These are phyloP conservation scores for Maniola jurtina DNA, from an alignment of 1,140 invertebrate genomes.

Conservation along the genomic window DNA sequence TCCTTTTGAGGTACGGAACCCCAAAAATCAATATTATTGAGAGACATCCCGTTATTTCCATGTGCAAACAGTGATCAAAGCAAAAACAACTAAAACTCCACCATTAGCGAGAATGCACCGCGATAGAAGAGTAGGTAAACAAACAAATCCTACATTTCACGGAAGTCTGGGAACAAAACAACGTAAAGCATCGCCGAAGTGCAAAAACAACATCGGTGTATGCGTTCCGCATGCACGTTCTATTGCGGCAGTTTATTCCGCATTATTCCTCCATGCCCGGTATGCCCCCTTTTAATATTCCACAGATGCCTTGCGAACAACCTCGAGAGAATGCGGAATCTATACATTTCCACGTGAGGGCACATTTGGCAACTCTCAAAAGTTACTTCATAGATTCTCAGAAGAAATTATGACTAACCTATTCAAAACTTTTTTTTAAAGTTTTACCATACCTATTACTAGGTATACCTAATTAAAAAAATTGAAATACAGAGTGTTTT, in stretches of 20 bases:
- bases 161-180: slow-evolving; percentile 9
- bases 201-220: slow-evolving; percentile 7
- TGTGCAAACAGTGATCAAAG: neutral
- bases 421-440: neutral
- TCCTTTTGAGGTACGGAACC: too few relatives aligned
- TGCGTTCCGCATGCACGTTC: slow-evolving; percentile 1
- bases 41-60: neutral
- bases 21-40: neutral
- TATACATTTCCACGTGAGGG: neutral
- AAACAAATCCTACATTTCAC: slow-evolving; percentile 13
- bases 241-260: slow-evolving; percentile 10
- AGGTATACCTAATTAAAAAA: too few relatives aligned
- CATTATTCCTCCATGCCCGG: neutral
- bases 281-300: slow-evolving; percentile 10
- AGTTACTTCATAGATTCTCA: neutral
- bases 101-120: slow-evolving; percentile 9
- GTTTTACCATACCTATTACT: too few relatives aligned
- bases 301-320: neutral
- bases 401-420: neutral
- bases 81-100: slow-evolving; percentile 1
- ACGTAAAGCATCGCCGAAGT: slow-evolving; percentile 7
- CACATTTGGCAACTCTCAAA: slow-evolving; percentile 2
- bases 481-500: too few relatives aligned
- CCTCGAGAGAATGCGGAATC: neutral
- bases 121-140: slow-evolving; percentile 15